These are phyloP conservation scores for Agrotis clavis DNA, from an alignment of 2,888 invertebrate genomes.

Conservation along the genomic window DNA sequence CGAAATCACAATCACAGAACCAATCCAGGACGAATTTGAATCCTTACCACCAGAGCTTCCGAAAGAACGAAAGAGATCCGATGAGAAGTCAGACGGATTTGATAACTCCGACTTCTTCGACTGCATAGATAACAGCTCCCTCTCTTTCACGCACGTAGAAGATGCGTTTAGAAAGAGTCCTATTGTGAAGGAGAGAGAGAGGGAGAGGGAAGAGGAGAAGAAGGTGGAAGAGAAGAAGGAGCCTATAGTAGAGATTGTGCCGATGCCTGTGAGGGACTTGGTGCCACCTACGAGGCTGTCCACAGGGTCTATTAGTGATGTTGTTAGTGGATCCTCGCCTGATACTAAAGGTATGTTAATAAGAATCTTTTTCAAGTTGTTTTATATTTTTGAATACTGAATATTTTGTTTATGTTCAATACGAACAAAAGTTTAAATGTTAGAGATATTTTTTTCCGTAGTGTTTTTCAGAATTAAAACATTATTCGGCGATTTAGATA, in stretches of 20 bases:
- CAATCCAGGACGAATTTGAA: conserved; percentile 89
- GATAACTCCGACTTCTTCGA: conserved; percentile 90
- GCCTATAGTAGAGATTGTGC: conserved; percentile 68
- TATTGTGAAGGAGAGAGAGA: conserved; percentile 82
- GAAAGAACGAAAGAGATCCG: conserved; percentile 88
- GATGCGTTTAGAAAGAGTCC: conserved; percentile 89
- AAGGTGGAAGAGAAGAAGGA: conserved; percentile 76
- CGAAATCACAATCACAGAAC: conserved; percentile 93
- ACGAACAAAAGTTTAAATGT: too few relatives aligned
- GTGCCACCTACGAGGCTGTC: conserved; percentile 91
- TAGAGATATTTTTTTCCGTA: too few relatives aligned
- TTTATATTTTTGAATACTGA: too few relatives aligned
- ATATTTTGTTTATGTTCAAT: too few relatives aligned
- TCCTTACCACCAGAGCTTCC: conserved; percentile 87
- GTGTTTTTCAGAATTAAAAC: too few relatives aligned
- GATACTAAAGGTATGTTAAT: conserved; percentile 89
- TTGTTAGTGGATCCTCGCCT: conserved; percentile 92
- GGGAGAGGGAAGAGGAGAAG: conserved; percentile 82
- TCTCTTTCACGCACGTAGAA: conserved; percentile 88
- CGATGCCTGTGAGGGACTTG: conserved; percentile 68
- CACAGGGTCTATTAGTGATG: conserved; percentile 92
- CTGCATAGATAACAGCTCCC: conserved; percentile 89
- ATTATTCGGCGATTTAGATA: too few relatives aligned
- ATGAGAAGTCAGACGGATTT: conserved; percentile 89
- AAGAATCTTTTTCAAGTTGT: not conserved